Evolutionary conservation across 2,888 invertebrate species (phyloP).

Genomic region (Tetrapedia diversipes): DNA sequence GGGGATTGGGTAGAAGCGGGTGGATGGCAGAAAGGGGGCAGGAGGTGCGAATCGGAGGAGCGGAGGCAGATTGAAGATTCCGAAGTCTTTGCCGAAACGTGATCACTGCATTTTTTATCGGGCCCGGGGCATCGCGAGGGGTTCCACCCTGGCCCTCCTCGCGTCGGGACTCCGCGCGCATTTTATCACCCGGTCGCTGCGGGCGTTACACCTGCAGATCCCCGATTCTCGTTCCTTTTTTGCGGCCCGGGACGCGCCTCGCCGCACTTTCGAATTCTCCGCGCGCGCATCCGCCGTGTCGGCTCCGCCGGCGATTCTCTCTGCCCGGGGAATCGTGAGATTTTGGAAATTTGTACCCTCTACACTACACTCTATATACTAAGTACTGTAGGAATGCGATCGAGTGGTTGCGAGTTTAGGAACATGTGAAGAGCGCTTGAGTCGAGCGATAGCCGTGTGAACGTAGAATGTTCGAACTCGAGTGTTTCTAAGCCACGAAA

Average conservation of each 20-base stretch:
- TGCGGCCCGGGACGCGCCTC: conserved; percentile 40
- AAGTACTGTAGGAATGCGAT: too few relatives aligned
- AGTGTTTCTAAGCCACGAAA: too few relatives aligned
- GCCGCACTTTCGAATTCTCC: conserved; percentile 41
- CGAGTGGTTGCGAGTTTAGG: too few relatives aligned
- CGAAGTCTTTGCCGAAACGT: conserved; percentile 71
- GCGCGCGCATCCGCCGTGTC: too few relatives aligned
- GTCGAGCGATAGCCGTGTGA: too few relatives aligned
- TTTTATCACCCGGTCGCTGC: conserved; percentile 76
- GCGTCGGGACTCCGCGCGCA: conserved; percentile 66
- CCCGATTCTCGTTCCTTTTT: conserved; percentile 59
- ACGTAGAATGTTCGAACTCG: too few relatives aligned
- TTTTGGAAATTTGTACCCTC: conserved; percentile 18
- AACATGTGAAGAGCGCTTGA: too few relatives aligned
- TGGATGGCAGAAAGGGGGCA: neutral
- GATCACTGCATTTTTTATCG: conserved; percentile 72
- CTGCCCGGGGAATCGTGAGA: neutral
- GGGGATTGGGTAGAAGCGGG: neutral
- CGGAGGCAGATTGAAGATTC: conserved; percentile 62
- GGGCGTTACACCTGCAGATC: conserved; percentile 76
- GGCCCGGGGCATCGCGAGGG: conserved; percentile 64
- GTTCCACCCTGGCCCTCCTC: conserved; percentile 47
- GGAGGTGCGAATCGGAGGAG: conserved; percentile 53
- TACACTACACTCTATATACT: too few relatives aligned
- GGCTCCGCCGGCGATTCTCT: neutral